Base-by-base conservation (phyloP, 2,888 invertebrate species). In the Tricholauxania praeusta region DNA sequence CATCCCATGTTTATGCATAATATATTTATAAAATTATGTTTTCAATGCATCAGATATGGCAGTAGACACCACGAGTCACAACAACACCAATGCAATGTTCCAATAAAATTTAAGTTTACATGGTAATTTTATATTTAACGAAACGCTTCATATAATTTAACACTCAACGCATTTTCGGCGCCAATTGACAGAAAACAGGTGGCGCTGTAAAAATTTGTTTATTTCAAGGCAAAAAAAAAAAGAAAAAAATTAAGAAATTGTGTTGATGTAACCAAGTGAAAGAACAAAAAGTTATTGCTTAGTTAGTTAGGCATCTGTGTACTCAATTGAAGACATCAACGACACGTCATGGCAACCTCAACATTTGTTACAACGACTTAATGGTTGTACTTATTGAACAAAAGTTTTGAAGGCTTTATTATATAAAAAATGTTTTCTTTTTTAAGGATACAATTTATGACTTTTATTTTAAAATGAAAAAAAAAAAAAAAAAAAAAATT, bases 151-250 rank as follows among this genome's bases (percentile, higher is more conserved):
- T 67, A 71, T 59, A 73, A 63, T 74, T 71, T 64, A 67, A 55
- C 65, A 55, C 48, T 62, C 72, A 73, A 71, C 72, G 72, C 73
- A 69, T 73, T 71, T 75, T 76, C 74, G 78, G 78, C 78, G 79
- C 78, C 78, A 78, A 79, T 79, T 79, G 79, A 79, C 78, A 79
- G 67, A 77, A 73, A 70, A 74, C 79, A 79, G 79, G 79, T 79
- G 79, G 78, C 75, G 72, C 69, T 70, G 74, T 74, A 53, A 72
- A 39, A 66, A 62, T 67, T 72, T 71, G 66, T 74, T 74, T 65
- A 65, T 59, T 72, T 64, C 48, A 39, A 39, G 39, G 8, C 48
- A 19, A 51, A 64, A 66, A 17, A 22, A 52, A 65, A 32, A 28
- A 48, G 48, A 17, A 49, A 8, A 39, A 48, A 48, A 49, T 4